Conservation (phyloP, 2,797 vertebrate genomes). For the Melopsittacus undulatus region DNA sequence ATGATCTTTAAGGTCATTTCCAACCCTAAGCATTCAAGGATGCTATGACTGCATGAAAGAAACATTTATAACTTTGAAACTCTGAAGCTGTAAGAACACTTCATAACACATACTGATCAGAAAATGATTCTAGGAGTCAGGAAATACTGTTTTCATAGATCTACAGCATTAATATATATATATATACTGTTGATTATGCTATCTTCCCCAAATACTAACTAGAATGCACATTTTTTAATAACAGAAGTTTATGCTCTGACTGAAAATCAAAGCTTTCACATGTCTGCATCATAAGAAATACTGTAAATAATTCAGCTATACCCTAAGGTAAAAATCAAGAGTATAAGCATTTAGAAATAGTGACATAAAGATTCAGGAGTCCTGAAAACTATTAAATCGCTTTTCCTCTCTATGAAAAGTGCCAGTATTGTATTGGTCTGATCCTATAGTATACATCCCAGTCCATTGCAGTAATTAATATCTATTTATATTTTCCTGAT, state of each 20-base stretch:
- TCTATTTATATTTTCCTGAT: not conserved
- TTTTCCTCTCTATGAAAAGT: not conserved
- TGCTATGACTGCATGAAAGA: not conserved
- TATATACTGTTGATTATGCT: not conserved
- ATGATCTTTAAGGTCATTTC: not conserved
- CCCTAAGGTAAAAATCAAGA: not conserved
- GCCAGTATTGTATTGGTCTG: not conserved
- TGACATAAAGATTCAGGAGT: not conserved
- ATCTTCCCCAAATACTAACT: not conserved
- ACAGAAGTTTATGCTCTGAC: not conserved
- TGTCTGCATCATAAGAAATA: not conserved
- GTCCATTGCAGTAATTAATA: not conserved
- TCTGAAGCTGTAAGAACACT: not conserved
- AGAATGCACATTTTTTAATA: not conserved
- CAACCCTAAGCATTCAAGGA: not conserved
- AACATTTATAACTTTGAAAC: not conserved
- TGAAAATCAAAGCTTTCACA: not conserved
- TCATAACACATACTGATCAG: not conserved
- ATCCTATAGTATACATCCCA: not conserved
- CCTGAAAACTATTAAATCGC: not conserved
- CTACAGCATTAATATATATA: not conserved
- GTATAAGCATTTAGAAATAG: not conserved
- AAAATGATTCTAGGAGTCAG: not conserved
- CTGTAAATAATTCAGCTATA: not conserved
- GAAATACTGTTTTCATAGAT: not conserved